Evolutionary conservation across 2,797 vertebrate species (phyloP), one percentile per base, ranked within the genome.

Genomic region (Acridotheres tristis): DNA sequence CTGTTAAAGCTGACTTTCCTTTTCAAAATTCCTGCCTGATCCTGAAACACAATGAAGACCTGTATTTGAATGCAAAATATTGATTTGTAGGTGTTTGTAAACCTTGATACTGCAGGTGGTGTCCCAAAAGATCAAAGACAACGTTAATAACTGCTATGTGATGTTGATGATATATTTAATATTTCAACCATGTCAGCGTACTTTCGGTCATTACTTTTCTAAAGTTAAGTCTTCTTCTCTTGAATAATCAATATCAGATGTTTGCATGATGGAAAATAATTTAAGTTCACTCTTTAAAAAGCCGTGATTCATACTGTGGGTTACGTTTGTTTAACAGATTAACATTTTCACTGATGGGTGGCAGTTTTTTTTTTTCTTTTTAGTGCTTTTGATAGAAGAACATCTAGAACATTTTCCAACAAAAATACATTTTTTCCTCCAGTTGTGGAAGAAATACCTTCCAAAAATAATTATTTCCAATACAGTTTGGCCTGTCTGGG

Each of bases 191-290:
- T 81, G 84, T 89, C 79, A 85, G 66, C 18, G 67, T 90, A 65
- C 58, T 68, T 95, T 94, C 93, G 85, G 87, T 96, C 73, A 66
- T 85, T 93, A 62, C 57, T 91, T 85, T 72, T 94, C 76, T 81
- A 13, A 89, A 90, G 42, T 76, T 90, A 54, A 89, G 40, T 84
- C 77, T 58, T 86, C 89, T 93, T 93, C 85, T 91, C 93, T 96
- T 85, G 89, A 88, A 66, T 96, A 91, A 54, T 91, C 48, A 30
- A 30, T 96, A 47, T 87, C 91, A 96, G 90, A 87, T 89, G 67
- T 89, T 94, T 98, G 96, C 95, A 97, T 97, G 95, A 54, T 22
- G 65, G 78, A 74, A 91, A 96, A 91, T 75, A 73, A 75, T 93
- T 94, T 68, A 42, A 90, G 65, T 93, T 96, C 81, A 78, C 59